Conservation (phyloP, 2,888 invertebrate species). For the Polydrusus cervinus region DNA sequence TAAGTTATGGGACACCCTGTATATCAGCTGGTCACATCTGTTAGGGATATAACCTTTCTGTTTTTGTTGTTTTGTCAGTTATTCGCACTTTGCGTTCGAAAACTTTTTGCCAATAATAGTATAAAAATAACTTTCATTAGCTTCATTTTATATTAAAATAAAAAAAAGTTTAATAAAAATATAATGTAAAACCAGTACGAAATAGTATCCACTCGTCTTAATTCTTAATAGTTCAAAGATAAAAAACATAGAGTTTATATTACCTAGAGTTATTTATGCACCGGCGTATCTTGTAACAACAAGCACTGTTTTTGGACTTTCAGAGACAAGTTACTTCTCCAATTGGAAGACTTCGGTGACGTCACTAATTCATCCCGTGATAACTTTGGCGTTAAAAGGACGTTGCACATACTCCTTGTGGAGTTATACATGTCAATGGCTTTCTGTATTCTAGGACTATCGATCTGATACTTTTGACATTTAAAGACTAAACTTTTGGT, state of each 20-base stretch:
- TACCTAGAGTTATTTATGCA: constrained; percentile 14
- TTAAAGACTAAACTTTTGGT: constrained; percentile 44
- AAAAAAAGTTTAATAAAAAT: neutral
- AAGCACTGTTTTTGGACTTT: constrained; percentile 42
- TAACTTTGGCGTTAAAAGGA: constrained; percentile 36
- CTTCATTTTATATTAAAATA: neutral
- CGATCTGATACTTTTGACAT: constrained; percentile 44
- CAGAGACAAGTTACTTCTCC: constrained; percentile 29
- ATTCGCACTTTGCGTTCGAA: no score
- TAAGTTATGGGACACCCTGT: no score
- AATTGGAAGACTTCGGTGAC: constrained; percentile 14
- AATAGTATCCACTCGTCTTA: neutral
- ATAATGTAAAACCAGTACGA: neutral
- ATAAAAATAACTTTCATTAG: no score
- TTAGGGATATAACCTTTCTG: no score
- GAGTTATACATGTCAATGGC: constrained; percentile 40
- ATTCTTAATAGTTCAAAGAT: neutral
- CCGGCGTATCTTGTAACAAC: constrained; percentile 43
- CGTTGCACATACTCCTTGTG: constrained; percentile 22
- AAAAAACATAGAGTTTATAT: neutral
- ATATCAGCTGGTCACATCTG: no score
- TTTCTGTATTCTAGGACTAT: constrained; percentile 31
- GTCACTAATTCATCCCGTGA: neutral
- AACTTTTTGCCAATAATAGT: no score
- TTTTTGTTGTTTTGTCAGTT: no score